Conservation (phyloP, 2,797 vertebrate species). For the Moxostoma hubbsi region DNA sequence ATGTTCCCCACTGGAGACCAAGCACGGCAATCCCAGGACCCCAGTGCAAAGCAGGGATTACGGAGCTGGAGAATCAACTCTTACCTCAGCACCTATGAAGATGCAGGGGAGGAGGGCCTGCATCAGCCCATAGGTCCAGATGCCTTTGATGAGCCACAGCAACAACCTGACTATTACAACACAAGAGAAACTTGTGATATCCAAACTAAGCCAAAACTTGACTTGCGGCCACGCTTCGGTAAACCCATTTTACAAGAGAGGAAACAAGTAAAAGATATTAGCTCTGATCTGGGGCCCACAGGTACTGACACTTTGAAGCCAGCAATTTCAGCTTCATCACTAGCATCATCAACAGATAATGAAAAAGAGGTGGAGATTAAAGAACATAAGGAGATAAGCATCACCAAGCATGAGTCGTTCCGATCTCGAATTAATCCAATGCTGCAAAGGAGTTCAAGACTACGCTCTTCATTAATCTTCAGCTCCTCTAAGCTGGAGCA, state of each 20-base stretch:
- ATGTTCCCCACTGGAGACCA: constrained; percentile 76
- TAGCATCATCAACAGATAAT: constrained; percentile 53
- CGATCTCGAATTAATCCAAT: constrained; percentile 89
- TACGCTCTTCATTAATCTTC: constrained; percentile 96
- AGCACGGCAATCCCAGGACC: constrained; percentile 78
- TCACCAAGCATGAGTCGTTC: constrained; percentile 90
- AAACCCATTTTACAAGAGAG: constrained; percentile 73
- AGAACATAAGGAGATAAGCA: constrained; percentile 65
- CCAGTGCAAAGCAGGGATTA: constrained; percentile 82
- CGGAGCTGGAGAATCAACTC: constrained; percentile 93
- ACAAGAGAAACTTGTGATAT: constrained; percentile 66
- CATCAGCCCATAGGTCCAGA: constrained; percentile 84
- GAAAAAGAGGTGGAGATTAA: constrained; percentile 63
- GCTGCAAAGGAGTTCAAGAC: constrained; percentile 92
- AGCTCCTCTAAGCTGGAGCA: constrained; percentile 90
- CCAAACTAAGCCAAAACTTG: constrained; percentile 68
- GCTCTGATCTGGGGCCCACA: constrained; percentile 59
- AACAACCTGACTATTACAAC: constrained; percentile 61
- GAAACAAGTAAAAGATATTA: constrained; percentile 60
- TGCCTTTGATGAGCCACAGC: constrained; percentile 80
- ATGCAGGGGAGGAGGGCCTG: constrained; percentile 84
- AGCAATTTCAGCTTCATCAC: constrained; percentile 40
- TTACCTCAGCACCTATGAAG: constrained; percentile 89
- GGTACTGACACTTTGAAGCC: constrained; percentile 58
- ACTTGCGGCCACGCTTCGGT: constrained; percentile 74